These are phyloP conservation scores for Lycaena phlaeas DNA, from an alignment of 2,888 invertebrate species.

Conservation along the genomic window DNA sequence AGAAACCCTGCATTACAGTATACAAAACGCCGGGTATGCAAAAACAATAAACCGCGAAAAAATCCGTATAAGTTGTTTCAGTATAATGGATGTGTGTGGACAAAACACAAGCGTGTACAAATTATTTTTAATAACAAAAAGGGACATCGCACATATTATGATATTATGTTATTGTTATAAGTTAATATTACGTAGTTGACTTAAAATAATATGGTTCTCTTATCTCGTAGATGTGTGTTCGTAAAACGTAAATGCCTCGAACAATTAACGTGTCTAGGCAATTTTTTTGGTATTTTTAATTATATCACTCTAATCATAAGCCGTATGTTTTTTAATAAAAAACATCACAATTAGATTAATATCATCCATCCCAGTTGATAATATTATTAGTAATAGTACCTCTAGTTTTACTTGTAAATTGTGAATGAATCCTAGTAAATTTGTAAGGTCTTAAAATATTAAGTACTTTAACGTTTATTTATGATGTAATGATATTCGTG, in stretches of 20 bases:
- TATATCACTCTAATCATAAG: too few species aligned
- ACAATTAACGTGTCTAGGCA: not conserved
- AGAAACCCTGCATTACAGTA: too few species aligned
- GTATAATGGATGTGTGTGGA: not conserved
- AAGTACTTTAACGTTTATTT: slow-evolving; percentile 17
- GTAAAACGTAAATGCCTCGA: too few species aligned
- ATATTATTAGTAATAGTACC: slow-evolving; percentile 9
- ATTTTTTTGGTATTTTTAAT: not conserved
- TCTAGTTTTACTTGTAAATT: slow-evolving; percentile 44
- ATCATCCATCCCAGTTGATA: slow-evolving; percentile 2
- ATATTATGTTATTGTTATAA: not conserved
- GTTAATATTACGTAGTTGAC: not conserved
- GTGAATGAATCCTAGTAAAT: slow-evolving; percentile 62
- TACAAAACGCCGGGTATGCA: too few species aligned
- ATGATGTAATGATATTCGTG: slow-evolving; percentile 12
- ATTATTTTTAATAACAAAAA: not conserved
- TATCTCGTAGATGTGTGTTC: not conserved
- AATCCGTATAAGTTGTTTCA: too few species aligned
- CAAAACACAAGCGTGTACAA: not conserved
- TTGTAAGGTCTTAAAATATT: slow-evolving; percentile 23
- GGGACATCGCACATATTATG: not conserved
- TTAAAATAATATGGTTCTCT: not conserved
- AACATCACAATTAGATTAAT: too few species aligned
- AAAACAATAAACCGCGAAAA: too few species aligned
- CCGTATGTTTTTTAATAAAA: too few species aligned